These are phyloP conservation scores for Gambelia wislizenii DNA, from an alignment of 2,797 vertebrate species.

Conservation along the genomic window DNA sequence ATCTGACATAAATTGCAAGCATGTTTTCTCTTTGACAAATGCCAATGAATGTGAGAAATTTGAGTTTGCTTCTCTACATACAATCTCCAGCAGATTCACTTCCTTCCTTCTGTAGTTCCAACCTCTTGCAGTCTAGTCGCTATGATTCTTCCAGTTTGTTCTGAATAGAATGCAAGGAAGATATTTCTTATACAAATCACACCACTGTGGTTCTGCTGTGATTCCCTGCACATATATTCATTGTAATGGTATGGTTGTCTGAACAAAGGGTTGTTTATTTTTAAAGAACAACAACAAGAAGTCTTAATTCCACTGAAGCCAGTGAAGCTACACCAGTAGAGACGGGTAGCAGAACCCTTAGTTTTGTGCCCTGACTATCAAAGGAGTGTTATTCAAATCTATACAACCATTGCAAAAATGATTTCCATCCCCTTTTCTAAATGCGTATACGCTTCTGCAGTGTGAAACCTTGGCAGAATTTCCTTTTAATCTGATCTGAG, in stretches of 20 bases:
- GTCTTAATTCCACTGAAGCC: not conserved
- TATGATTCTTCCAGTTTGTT: not conserved
- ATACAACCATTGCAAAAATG: not conserved
- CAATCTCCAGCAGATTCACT: not conserved
- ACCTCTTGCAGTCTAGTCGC: not conserved
- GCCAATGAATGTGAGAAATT: not conserved
- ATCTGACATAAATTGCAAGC: not conserved
- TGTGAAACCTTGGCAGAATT: not conserved
- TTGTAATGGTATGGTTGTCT: not conserved
- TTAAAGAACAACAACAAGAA: too few species aligned
- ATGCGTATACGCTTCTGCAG: not conserved
- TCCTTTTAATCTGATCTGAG: constrained; percentile 20
- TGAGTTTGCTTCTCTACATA: not conserved
- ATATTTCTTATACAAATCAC: not conserved
- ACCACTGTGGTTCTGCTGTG: not conserved
- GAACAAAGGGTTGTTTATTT: not conserved
- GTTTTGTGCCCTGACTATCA: not conserved
- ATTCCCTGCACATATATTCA: not conserved
- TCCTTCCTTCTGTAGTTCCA: not conserved
- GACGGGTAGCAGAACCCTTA: not conserved
- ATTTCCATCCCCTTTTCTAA: not conserved
- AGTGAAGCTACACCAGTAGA: not conserved
- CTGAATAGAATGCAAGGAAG: not conserved
- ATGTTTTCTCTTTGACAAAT: not conserved
- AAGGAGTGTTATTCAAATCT: not conserved